Base-by-base conservation (phyloP, 1,140 invertebrate species). In the Heterodera schachtii region DNA sequence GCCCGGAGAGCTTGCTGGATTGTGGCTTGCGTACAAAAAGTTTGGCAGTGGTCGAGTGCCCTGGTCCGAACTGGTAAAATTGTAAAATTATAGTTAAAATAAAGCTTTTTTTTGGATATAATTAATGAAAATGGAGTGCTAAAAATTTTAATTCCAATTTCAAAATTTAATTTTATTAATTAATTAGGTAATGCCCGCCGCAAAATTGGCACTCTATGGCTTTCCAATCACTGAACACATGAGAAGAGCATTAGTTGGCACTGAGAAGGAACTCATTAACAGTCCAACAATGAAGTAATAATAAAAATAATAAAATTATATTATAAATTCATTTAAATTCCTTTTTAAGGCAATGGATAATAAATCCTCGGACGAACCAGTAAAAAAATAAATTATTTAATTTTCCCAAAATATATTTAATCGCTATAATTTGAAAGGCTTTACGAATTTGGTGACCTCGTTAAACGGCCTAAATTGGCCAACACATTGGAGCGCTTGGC, bases 1-100 rank as follows among this genome's bases (percentile, higher is more conserved):
- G 13, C 96, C 96, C 7, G 96, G 96, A 2, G 96, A 98, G 90
- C 87, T 97, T 1, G 93, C 93, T 81, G 96, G 96, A 3, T 95
- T 95, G 87, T 94, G 94, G 93, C 92, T 93, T 80, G 94, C 95
- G 0, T 94, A 96, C 89, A 90, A 93, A 86, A 92, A 92, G 76
- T 97, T 94, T 90, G 95, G 95, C 3, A 93, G 92, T 84, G 87
- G 87, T 47, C 70, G 79, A 52, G 81, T 88, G 13, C 46, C 78
- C 7, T 88, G 87, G 87, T 88, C 49, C 41, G 84, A 71, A 46
- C 69, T 46, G 69, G 57, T 64, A 64, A 64, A 64, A 16, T 11
- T 43, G 2, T 6, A n/a, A n/a, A n/a, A n/a, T n/a, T n/a, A n/a
- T 52, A 8, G 2, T 52, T 52, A 52, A 52, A 52, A 52, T 52